These are phyloP conservation scores for Cosmia trapezina DNA, from an alignment of 2,888 invertebrate genomes.

Conservation along the genomic window DNA sequence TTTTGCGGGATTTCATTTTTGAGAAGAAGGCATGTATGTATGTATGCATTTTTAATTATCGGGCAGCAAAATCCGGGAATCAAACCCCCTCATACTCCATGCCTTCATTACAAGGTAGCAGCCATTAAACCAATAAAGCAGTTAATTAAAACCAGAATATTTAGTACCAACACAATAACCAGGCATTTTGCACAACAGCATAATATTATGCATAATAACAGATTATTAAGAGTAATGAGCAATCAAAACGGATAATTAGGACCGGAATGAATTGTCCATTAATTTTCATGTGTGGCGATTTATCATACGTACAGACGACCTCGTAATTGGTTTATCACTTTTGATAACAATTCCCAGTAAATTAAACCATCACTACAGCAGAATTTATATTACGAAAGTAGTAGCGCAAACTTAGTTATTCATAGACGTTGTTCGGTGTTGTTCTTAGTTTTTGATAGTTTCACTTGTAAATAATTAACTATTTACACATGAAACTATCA, in stretches of 20 bases:
- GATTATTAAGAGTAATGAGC: conserved; percentile 38
- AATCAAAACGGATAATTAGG: conserved; percentile 54
- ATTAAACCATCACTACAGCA: no score
- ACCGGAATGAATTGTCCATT: conserved; percentile 22
- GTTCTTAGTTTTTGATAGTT: no score
- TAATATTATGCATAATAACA: conserved; percentile 16
- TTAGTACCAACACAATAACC: background rate
- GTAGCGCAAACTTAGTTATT: no score
- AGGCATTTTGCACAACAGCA: background rate
- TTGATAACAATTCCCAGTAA: background rate
- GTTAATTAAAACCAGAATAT: conserved; percentile 20
- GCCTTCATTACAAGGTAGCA: background rate
- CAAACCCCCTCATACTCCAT: background rate
- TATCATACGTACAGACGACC: background rate
- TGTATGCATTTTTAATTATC: background rate
- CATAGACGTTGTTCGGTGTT: no score
- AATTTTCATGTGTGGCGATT: conserved; percentile 33
- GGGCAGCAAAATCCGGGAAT: background rate
- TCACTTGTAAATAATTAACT: no score
- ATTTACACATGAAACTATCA: no score
- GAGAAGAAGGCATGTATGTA: no score
- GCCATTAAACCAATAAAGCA: conserved; percentile 10
- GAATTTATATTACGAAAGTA: no score
- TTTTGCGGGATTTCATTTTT: no score
- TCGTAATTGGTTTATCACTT: background rate